Conservation (phyloP, 2,888 invertebrate species). For the Pseudanteris insignis region DNA sequence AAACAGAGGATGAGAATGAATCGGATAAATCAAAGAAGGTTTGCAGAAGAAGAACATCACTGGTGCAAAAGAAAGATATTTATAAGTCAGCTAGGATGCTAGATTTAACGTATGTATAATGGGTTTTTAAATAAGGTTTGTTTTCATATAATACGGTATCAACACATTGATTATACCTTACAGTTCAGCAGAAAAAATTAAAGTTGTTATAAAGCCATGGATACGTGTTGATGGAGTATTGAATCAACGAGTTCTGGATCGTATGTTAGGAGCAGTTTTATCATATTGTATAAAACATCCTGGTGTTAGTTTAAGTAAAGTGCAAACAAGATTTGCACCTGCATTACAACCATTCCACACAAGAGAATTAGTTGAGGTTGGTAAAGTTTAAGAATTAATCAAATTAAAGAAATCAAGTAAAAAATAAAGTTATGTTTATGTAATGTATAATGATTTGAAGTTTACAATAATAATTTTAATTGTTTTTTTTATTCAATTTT, state of each 20-base stretch:
- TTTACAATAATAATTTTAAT: slow-evolving; percentile 3
- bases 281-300: slow-evolving; percentile 74
- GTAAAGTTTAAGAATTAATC: background rate
- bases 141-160: too few species aligned
- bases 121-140: background rate
- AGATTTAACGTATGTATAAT: slow-evolving; percentile 57
- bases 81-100: slow-evolving; percentile 56
- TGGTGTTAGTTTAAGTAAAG: slow-evolving; percentile 68
- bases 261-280: slow-evolving; percentile 75
- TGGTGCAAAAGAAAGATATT: slow-evolving; percentile 57
- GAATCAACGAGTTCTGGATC: slow-evolving; percentile 74
- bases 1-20: slow-evolving; percentile 3
- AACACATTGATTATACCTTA: too few species aligned
- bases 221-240: slow-evolving; percentile 77
- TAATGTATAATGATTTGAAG: background rate
- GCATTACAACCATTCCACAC: slow-evolving; percentile 75
- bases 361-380: slow-evolving; percentile 72
- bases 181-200: slow-evolving; percentile 60
- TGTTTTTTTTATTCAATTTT: slow-evolving; percentile 62
- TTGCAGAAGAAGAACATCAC: slow-evolving; percentile 53
- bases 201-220: slow-evolving; percentile 74
- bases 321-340: slow-evolving; percentile 72
- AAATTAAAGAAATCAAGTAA: too few species aligned
- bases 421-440: too few species aligned
- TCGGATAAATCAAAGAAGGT: slow-evolving; percentile 46